Percentiles rank a stretch among this genome's conserved stretches.
These are phyloP conservation scores for Patiria miniata DNA, from an alignment of 35 echinoderm and acorn worm genomes.

Conservation along the genomic window DNA sequence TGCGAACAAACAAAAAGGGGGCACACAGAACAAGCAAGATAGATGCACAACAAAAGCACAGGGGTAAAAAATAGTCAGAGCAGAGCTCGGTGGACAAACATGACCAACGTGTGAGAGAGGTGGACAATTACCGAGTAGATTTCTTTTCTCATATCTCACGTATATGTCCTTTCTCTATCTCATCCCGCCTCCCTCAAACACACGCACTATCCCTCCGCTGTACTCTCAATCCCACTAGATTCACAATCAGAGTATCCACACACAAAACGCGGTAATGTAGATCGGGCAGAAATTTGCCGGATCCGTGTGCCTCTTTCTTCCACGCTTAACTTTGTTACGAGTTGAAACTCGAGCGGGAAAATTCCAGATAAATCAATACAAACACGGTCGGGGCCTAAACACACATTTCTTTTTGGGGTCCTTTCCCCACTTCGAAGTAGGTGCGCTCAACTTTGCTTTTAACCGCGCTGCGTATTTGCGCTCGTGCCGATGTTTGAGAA, in stretches of 20 bases:
- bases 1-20: too few species aligned
- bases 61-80: too few species aligned
- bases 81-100: too few species aligned
- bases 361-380: constrained; percentile 2
- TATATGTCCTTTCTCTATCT: too few species aligned
- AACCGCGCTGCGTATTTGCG: neutral
- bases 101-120: too few species aligned
- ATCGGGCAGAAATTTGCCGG: neutral
- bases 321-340: constrained; percentile 9
- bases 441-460: constrained; percentile 14
- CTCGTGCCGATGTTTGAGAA: neutral
- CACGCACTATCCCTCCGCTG: neutral
- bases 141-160: too few species aligned
- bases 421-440: neutral
- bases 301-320: neutral
- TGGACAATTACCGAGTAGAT: too few species aligned
- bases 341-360: neutral
- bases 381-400: neutral
- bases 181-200: neutral
- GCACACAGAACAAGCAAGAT: too few species aligned
- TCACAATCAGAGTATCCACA: neutral
- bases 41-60: too few species aligned
- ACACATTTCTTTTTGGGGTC: neutral
- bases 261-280: neutral
- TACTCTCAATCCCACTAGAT: neutral